Percentiles rank a stretch among this genome's conserved stretches.
These are phyloP conservation scores for Harpagoxenus sublaevis DNA, from an alignment of 2,888 invertebrate species.

Conservation along the genomic window DNA sequence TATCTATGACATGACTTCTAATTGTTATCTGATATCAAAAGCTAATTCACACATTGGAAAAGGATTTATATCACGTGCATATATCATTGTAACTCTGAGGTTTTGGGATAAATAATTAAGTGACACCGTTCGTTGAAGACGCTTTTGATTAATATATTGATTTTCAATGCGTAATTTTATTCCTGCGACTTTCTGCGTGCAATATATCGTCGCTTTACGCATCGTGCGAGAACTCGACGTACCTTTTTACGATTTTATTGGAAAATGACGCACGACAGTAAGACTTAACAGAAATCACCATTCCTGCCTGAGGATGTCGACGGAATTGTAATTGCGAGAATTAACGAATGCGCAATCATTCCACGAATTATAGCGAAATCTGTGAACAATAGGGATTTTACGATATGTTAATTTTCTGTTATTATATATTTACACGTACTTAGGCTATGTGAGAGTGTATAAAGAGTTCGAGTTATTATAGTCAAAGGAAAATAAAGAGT, in stretches of 20 bases:
- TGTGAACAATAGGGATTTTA: slow-evolving; percentile 59
- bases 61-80: slow-evolving; percentile 53
- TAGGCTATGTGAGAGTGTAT: slow-evolving; percentile 71
- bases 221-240: background rate
- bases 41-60: slow-evolving; percentile 11
- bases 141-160: slow-evolving; percentile 20
- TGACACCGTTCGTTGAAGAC: background rate
- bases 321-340: slow-evolving; percentile 41
- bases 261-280: background rate
- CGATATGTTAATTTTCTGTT: slow-evolving; percentile 69
- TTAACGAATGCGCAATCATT: slow-evolving; percentile 63
- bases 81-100: slow-evolving; percentile 22
- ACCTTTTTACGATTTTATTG: slow-evolving; percentile 21
- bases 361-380: slow-evolving; percentile 64
- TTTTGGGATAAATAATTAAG: slow-evolving; percentile 16
- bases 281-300: slow-evolving; percentile 8
- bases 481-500: slow-evolving; percentile 67
- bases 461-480: slow-evolving; percentile 67
- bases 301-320: slow-evolving; percentile 25
- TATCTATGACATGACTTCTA: slow-evolving; percentile 44
- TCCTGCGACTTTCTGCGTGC: slow-evolving; percentile 18
- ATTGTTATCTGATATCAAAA: slow-evolving; percentile 12
- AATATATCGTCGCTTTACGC: slow-evolving; percentile 9
- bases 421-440: slow-evolving; percentile 73
- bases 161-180: slow-evolving; percentile 6